Evolutionary conservation across 2,888 invertebrate genomes (phyloP).

Genomic region (Drosophila stalkeri): DNA sequence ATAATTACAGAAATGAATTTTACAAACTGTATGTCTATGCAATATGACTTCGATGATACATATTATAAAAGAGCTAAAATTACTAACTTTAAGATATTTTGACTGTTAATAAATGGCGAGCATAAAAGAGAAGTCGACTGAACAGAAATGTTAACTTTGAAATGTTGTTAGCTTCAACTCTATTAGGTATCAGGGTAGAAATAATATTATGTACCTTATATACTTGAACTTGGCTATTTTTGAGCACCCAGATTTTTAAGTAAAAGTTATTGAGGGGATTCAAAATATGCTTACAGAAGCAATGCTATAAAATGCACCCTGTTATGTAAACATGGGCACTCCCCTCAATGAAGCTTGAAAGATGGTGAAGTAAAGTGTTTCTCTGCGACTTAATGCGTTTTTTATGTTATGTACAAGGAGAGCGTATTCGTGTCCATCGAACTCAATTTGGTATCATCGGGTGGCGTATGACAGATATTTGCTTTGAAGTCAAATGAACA

Average conservation of each 20-base stretch:
- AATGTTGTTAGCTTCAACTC: slow-evolving; percentile 15
- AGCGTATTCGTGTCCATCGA: slow-evolving; percentile 53
- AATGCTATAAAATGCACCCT: slow-evolving; percentile 71
- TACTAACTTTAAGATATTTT: too few relatives aligned
- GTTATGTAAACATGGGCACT: slow-evolving; percentile 70
- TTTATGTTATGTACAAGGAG: slow-evolving; percentile 73
- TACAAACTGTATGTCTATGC: too few relatives aligned
- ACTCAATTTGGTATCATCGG: slow-evolving; percentile 14
- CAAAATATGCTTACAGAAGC: slow-evolving; percentile 33
- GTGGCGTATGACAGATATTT: slow-evolving; percentile 30
- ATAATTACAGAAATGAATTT: too few relatives aligned
- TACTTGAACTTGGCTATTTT: not conserved
- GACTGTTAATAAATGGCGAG: too few relatives aligned
- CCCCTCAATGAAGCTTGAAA: slow-evolving; percentile 67
- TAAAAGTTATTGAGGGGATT: slow-evolving; percentile 17
- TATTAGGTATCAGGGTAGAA: slow-evolving; percentile 48
- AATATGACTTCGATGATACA: too few relatives aligned
- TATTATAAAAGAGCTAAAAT: too few relatives aligned
- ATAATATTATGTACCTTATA: slow-evolving; percentile 18
- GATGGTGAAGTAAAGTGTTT: slow-evolving; percentile 65
- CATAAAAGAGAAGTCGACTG: too few relatives aligned
- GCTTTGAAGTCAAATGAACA: slow-evolving; percentile 40
- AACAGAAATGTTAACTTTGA: slow-evolving; percentile 6
- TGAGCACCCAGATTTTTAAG: not conserved
- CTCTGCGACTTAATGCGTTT: slow-evolving; percentile 73